Base-by-base conservation (phyloP, 2,113 vertebrate genomes). In the Syngnathus floridae region DNA sequence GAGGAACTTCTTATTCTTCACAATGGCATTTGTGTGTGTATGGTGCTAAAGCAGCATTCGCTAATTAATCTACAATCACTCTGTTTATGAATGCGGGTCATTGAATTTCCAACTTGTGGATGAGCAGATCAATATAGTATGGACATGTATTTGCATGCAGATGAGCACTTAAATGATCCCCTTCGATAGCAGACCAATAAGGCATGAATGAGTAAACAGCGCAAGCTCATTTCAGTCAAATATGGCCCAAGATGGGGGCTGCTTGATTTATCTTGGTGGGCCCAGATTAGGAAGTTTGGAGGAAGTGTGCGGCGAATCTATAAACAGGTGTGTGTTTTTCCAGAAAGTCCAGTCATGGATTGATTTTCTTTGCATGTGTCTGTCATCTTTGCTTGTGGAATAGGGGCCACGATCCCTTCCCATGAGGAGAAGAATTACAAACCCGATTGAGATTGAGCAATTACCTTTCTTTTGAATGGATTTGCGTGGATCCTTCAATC, bases 181-280 rank as follows among this genome's bases (percentile, higher is more conserved):
- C 63, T 13, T 64, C 19, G 4, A n/a, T 51, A 46, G n/a, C 54
- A 41, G 52, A 69, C 62, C 58, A 54, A 71, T 55, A 62, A 67
- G 67, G n/a, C 40, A 73, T 75, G 63, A 82, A 77, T 69, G 72
- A 71, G 65, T 57, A 78, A 72, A 71, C 69, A 14, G 59, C n/a
- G 10, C 5, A 26, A 40, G 63, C 58, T 69, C 35, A 45, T 46
- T 61, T 40, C 1, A 46, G 52, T 74, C 64, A 51, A 74, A 78
- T 74, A 74, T 72, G 48, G 59, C 26, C 69, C 11, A 13, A 58
- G 55, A 14, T 16, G 35, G 40, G 36, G 40, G 16, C 43, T 68
- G 21, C 51, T 45, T 61, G 9, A 13, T n/a, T 36, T 62, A 36
- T 41, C 49, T 26, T 5, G 38, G 7, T 10, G 13, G 49, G 37